A percentile compares a stretch with the other conserved stretches of the same genome.
These are phyloP conservation scores for Drosophila meridiana DNA, from an alignment of 2,888 invertebrate species.

Conservation along the genomic window DNA sequence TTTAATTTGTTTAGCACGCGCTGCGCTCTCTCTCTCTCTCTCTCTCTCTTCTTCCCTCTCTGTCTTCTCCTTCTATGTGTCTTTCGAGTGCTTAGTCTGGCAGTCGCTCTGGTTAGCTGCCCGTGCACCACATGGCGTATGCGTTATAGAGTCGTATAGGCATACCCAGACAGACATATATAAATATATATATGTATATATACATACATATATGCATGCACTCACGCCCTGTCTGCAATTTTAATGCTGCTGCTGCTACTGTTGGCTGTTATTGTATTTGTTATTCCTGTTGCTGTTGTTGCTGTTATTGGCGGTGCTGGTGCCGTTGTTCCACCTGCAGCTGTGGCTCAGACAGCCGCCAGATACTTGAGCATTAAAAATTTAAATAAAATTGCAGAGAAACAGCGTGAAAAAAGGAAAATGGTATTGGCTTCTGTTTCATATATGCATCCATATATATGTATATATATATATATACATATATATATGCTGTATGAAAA, in stretches of 20 bases:
- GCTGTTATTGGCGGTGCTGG: slow-evolving; percentile 19
- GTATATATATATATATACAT: not conserved
- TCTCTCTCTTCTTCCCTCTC: not conserved
- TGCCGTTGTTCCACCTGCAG: slow-evolving; percentile 67
- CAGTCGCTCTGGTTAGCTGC: slow-evolving; percentile 17
- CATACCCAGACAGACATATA: slow-evolving; percentile 22
- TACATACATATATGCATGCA: slow-evolving; percentile 45
- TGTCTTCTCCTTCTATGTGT: slow-evolving; percentile 7
- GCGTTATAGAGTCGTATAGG: slow-evolving; percentile 49
- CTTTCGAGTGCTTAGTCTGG: slow-evolving; percentile 11
- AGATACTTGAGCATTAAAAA: slow-evolving; percentile 75
- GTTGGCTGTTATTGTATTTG: slow-evolving; percentile 14
- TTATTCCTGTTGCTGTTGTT: slow-evolving; percentile 22
- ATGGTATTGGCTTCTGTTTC: slow-evolving; percentile 10
- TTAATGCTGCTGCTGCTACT: slow-evolving; percentile 59
- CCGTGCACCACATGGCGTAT: slow-evolving; percentile 70
- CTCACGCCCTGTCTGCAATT: slow-evolving; percentile 69
- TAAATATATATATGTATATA: not conserved
- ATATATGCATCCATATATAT: not conserved
- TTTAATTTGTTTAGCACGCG: slow-evolving; percentile 73
- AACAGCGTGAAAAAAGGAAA: slow-evolving; percentile 41
- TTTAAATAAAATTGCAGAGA: slow-evolving; percentile 73
- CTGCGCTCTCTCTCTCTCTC: slow-evolving; percentile 16
- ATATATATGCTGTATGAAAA: slow-evolving; percentile 25
- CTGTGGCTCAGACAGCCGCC: slow-evolving; percentile 64